These are phyloP conservation scores for Enteromius paludinosus DNA, from an alignment of 2,797 vertebrate genomes.

Conservation along the genomic window DNA sequence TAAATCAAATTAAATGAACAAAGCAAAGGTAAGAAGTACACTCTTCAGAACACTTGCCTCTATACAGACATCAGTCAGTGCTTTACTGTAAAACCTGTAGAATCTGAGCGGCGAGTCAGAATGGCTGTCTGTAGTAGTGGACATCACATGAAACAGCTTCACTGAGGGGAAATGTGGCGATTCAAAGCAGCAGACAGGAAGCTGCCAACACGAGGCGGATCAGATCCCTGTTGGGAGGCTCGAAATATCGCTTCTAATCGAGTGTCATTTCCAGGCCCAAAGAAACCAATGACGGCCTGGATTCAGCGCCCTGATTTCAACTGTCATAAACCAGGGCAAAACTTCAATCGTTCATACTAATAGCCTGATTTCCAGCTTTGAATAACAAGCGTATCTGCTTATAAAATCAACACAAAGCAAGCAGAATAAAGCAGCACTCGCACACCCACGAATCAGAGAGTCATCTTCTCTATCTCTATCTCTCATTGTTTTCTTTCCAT, in stretches of 20 bases:
- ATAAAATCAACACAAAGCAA: not conserved
- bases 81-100: not conserved
- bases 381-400: not conserved
- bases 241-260: slow-evolving; percentile 58
- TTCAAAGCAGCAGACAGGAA: slow-evolving; percentile 16
- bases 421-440: not conserved
- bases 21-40: no score
- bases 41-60: not conserved
- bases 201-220: slow-evolving; percentile 34
- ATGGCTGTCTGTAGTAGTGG: not conserved
- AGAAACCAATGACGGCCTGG: slow-evolving; percentile 45
- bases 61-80: no score
- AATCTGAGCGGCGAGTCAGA: not conserved
- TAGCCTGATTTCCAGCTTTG: not conserved
- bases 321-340: slow-evolving; percentile 10
- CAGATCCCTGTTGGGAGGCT: slow-evolving; percentile 34
- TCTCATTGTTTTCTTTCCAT: slow-evolving; percentile 9
- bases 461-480: not conserved
- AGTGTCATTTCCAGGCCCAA: slow-evolving; percentile 46
- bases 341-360: slow-evolving; percentile 8
- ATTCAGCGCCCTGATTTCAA: slow-evolving; percentile 54
- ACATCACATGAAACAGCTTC: not conserved
- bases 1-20: no score
- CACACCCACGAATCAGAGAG: not conserved
- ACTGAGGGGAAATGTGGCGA: not conserved